These are phyloP conservation scores for Cnemophilus loriae DNA, from an alignment of 2,113 vertebrate species.

Conservation along the genomic window DNA sequence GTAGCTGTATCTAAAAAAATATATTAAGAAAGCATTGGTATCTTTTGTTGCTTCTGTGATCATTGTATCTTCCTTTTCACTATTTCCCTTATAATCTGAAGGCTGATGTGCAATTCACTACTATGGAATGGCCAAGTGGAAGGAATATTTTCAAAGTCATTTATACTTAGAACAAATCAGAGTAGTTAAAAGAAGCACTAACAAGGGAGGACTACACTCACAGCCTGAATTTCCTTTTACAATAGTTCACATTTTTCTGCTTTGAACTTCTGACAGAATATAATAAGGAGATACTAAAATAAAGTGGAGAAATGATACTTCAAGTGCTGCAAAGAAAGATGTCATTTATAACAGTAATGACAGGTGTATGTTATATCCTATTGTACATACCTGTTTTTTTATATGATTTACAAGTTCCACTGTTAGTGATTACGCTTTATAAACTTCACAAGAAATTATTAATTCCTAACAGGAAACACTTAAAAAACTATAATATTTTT, in stretches of 20 bases:
- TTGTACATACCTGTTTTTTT: background rate
- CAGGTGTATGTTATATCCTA: background rate
- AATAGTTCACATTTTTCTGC: background rate
- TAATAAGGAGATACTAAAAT: background rate
- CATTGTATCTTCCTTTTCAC: background rate
- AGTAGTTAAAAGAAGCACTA: background rate
- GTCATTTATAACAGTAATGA: background rate
- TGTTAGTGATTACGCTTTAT: background rate
- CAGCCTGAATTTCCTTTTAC: background rate
- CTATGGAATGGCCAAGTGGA: background rate
- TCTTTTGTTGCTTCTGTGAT: background rate
- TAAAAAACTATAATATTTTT: background rate
- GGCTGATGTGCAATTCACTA: background rate
- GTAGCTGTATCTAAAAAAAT: background rate
- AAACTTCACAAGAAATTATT: background rate
- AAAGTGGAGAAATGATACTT: background rate
- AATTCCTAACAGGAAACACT: background rate
- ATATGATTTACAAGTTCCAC: background rate
- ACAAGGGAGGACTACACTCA: background rate
- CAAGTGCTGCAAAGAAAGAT: background rate
- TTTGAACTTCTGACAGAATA: background rate
- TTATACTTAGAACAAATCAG: background rate
- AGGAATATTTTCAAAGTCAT: background rate
- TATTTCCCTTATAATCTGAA: background rate
- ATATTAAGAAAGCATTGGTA: background rate